Evolutionary conservation across 2,888 invertebrate genomes (phyloP), one percentile per base, ranked within the genome.

Genomic region (Chrysopilus asiliformis): DNA sequence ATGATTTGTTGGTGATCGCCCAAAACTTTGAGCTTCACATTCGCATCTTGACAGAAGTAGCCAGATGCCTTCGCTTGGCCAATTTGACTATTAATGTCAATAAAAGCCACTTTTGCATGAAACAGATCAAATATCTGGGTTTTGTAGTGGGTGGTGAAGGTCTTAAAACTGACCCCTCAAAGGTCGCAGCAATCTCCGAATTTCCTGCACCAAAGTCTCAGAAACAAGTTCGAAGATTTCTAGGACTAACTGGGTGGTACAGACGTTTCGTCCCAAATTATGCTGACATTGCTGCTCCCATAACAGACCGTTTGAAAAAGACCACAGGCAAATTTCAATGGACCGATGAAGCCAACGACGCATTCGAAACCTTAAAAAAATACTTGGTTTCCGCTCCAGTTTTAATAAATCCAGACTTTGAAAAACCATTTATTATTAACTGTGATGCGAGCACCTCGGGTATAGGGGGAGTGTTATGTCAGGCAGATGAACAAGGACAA

Each of bases 401-500:
- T 9, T 19, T 36, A n/a, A 20, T 13, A 10, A 36, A 36, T 18
- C 36, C 36, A 8, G 36, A 36, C n/a, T 36, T 36, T 22, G 30
- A 8, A 4, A 29, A 22, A 27, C 29, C 17, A 28, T 36, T 29
- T 12, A 24, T 20, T 16, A 29, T 30, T 18, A 29, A 36, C 7
- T 36, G 36, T 30, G 36, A 36, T 20, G 36, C 36, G 2, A 32
- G 34, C n/a, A 34, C 32, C 6, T 13, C 20, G 10, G 43, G 40
- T 12, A 36, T 43, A 10, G 36, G 36, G 3, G 25, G 30, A 14
- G 36, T 36, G 5, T 13, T 36, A 3, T 34, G 26, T 22, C 36
- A 36, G 14, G 28, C 22, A 7, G n/a, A 17, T 10, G 36, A 19
- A 12, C 19, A 26, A 3, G 34, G 28, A 12, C 18, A 16, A 18